Conservation (phyloP, 2,797 vertebrate species). For the Pangasius mekongensis region DNA sequence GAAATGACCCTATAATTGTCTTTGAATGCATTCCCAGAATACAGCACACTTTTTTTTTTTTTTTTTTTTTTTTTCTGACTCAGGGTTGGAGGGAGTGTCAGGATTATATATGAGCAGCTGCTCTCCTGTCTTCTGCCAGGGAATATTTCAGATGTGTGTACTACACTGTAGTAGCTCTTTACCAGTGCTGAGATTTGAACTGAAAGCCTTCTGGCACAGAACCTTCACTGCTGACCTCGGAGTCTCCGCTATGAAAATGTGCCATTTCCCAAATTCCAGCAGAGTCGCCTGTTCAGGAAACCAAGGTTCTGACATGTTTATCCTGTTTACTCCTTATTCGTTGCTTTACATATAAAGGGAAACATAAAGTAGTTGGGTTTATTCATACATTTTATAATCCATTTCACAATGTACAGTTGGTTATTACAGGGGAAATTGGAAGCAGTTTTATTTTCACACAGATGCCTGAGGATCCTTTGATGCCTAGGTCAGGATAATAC, state of each 20-base stretch:
- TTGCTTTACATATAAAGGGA: not conserved
- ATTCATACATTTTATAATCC: constrained; percentile 25
- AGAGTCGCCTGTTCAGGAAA: not conserved
- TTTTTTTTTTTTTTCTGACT: not conserved
- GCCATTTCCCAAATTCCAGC: not conserved
- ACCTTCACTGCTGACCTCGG: not conserved
- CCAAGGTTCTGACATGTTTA: not conserved
- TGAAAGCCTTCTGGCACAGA: not conserved
- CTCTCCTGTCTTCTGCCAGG: not conserved
- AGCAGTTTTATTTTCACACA: constrained; percentile 15
- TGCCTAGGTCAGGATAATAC: constrained; percentile 20
- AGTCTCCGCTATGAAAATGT: not conserved
- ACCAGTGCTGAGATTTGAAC: not conserved
- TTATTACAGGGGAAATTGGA: not conserved
- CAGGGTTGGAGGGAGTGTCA: not conserved
- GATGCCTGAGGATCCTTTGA: constrained; percentile 25
- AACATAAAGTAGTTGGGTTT: not conserved
- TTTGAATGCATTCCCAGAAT: not conserved
- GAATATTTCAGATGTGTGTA: not conserved
- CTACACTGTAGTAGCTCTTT: not conserved
- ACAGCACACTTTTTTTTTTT: not conserved
- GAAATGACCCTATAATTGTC: not conserved
- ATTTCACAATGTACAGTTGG: constrained; percentile 34
- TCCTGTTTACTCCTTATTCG: not conserved
- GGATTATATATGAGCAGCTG: not conserved